Percentiles rank a stretch among this genome's conserved stretches.
These are phyloP conservation scores for human (Homo sapiens) DNA, from an alignment of 2,113 vertebrate species.

Conservation along the genomic window GRCh38 chr4:35132001-35132500, in stretches of 20 bases:
- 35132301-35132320: conserved; percentile 50
- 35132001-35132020: neutral
- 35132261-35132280: conserved; percentile 54
- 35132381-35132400: conserved; percentile 70
- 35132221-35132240: neutral
- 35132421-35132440: conserved; percentile 65
- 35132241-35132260: neutral
- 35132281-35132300: conserved; percentile 71
- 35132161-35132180: neutral
- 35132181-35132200: neutral
- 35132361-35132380: conserved; percentile 78
- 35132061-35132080: neutral
- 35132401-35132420: conserved; percentile 77
- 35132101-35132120: neutral
- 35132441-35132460: conserved; percentile 72
- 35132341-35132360: conserved; percentile 72
- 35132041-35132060: neutral
- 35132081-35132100: neutral
- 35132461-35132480: conserved; percentile 80
- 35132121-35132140: neutral
- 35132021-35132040: neutral
- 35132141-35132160: neutral
- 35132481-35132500: conserved; percentile 78
- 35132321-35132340: conserved; percentile 83
- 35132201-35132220: neutral